A percentile compares a stretch with the other conserved stretches of the same genome.
phyloP scores from a whole-genome alignment of 2,797 vertebrate genomes.

The Epinephelus malabaricus region DNA sequence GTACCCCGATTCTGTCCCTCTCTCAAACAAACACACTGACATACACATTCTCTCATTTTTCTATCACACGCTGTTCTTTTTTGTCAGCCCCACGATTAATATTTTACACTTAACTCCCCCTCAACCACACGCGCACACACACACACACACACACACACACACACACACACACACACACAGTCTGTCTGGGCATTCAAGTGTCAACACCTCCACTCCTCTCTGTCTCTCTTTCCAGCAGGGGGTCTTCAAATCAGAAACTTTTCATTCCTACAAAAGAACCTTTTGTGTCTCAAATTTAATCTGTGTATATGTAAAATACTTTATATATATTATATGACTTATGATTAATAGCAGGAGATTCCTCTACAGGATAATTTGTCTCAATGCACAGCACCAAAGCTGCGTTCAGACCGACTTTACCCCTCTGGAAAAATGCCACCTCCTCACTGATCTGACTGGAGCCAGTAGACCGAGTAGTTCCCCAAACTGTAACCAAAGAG shows the following conservation, averaged over 20 bases:
- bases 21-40: constrained; percentile 36
- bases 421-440: background rate
- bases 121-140: background rate
- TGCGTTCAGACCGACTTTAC: background rate
- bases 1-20: constrained; percentile 2
- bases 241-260: background rate
- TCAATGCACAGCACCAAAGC: background rate
- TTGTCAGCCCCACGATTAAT: background rate
- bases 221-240: background rate
- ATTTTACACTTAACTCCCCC: background rate
- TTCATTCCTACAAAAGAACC: background rate
- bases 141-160: background rate
- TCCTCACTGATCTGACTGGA: background rate
- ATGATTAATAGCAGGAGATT: constrained; percentile 17
- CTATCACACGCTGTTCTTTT: constrained; percentile 31
- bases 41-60: constrained; percentile 36
- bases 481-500: background rate
- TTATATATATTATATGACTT: background rate
- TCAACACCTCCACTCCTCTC: constrained; percentile 7
- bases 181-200: constrained; percentile 1
- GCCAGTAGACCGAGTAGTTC: background rate
- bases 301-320: background rate
- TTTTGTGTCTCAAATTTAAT: background rate
- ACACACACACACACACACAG: constrained; percentile 17
- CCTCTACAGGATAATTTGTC: background rate